These are phyloP conservation scores for Podiceps cristatus DNA, from an alignment of 2,113 vertebrate genomes.

Conservation along the genomic window DNA sequence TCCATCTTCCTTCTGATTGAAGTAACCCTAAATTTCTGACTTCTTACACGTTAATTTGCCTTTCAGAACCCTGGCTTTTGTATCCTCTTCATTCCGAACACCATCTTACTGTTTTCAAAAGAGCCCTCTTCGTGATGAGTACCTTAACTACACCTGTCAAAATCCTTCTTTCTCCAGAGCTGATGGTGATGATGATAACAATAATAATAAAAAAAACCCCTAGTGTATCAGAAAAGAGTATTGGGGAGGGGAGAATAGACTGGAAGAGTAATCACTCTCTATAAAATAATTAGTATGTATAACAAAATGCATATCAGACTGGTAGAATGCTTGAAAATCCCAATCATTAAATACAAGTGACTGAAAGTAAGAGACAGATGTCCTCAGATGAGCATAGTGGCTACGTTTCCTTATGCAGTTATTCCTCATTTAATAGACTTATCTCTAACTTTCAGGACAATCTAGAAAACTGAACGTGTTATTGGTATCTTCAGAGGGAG, in stretches of 20 bases:
- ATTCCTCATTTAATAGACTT: not conserved
- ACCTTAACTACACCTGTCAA: not conserved
- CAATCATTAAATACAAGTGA: not conserved
- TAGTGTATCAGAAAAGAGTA: not conserved
- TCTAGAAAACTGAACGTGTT: not conserved
- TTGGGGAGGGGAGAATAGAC: not conserved
- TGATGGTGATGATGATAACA: not conserved
- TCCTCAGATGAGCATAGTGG: not conserved
- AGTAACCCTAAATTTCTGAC: not conserved
- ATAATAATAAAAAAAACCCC: not conserved
- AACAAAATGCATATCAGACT: not conserved
- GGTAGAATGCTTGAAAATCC: not conserved
- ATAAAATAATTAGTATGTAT: not conserved
- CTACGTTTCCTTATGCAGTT: fast-evolving
- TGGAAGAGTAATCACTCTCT: not conserved
- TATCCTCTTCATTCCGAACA: not conserved
- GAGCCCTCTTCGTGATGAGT: not conserved
- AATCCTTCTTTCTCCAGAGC: not conserved
- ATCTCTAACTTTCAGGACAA: not conserved
- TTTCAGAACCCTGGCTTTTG: not conserved
- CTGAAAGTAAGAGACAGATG: not conserved
- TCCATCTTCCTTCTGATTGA: not conserved
- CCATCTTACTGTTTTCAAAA: not conserved
- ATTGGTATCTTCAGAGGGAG: not conserved
- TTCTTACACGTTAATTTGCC: not conserved